phyloP scores from a whole-genome alignment of 2,888 invertebrate species.

The Sinohyriopsis cumingii region DNA sequence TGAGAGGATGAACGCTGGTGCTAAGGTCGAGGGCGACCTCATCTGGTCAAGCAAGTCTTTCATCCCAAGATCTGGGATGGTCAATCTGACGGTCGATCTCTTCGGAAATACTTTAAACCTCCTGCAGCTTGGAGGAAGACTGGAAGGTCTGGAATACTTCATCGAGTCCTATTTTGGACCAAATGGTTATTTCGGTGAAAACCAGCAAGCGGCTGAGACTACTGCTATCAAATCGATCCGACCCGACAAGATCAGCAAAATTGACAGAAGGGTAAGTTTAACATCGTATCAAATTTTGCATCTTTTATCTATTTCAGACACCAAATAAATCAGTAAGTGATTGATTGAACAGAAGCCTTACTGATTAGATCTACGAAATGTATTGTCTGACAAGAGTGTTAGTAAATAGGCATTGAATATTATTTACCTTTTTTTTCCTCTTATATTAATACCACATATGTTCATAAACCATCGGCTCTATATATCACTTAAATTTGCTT shows the following conservation, averaged over 20 bases:
- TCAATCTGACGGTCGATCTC: slow-evolving; percentile 70
- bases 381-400: no score
- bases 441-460: no score
- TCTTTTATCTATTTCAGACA: no score
- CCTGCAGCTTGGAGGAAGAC: slow-evolving; percentile 84
- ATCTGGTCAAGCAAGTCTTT: slow-evolving; percentile 69
- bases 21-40: slow-evolving; percentile 64
- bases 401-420: no score
- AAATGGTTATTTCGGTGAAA: slow-evolving; percentile 73
- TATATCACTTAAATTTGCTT: background rate
- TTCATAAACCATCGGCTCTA: no score
- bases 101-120: slow-evolving; percentile 89
- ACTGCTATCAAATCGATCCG: slow-evolving; percentile 37
- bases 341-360: no score
- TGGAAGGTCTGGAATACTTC: slow-evolving; percentile 91
- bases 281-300: background rate
- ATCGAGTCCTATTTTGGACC: slow-evolving; percentile 87
- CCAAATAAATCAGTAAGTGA: no score
- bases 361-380: no score
- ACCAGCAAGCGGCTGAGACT: slow-evolving; percentile 27
- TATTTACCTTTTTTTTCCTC: no score
- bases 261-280: slow-evolving; percentile 36
- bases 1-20: slow-evolving; percentile 84
- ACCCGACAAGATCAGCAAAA: slow-evolving; percentile 39
- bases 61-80: slow-evolving; percentile 67